These are phyloP conservation scores for Calameuta idolon DNA, from an alignment of 2,888 invertebrate species.

Conservation along the genomic window DNA sequence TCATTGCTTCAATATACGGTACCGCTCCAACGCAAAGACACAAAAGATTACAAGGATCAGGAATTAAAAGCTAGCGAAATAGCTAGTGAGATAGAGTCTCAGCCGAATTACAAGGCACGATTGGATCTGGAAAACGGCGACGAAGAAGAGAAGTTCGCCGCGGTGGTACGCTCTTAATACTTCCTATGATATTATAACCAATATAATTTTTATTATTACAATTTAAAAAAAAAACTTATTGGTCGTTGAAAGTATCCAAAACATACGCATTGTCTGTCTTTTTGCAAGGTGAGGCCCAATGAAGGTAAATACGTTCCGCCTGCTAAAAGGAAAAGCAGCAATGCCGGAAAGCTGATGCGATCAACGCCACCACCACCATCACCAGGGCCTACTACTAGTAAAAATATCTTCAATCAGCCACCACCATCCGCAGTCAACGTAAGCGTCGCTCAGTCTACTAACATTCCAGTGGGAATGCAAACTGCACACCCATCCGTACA, in stretches of 20 bases:
- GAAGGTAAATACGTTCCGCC: slow-evolving; percentile 82
- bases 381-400: slow-evolving; percentile 56
- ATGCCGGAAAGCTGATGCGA: slow-evolving; percentile 75
- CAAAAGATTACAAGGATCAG: slow-evolving; percentile 86
- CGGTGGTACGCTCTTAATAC: slow-evolving; percentile 72
- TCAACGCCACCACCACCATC: slow-evolving; percentile 71
- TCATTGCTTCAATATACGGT: slow-evolving; percentile 93
- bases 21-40: slow-evolving; percentile 85
- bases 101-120: slow-evolving; percentile 83
- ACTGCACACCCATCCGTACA: slow-evolving; percentile 56
- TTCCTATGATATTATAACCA: not conserved
- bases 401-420: slow-evolving; percentile 60
- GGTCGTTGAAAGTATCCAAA: not conserved
- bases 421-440: slow-evolving; percentile 52
- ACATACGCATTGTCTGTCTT: slow-evolving; percentile 2
- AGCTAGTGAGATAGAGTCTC: slow-evolving; percentile 93
- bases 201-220: not conserved
- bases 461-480: slow-evolving; percentile 59
- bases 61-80: slow-evolving; percentile 90
- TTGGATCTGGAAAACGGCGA: slow-evolving; percentile 93
- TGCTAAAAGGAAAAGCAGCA: slow-evolving; percentile 80
- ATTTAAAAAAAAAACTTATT: not conserved
- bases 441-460: slow-evolving; percentile 49
- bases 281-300: slow-evolving; percentile 55
- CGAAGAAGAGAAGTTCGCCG: slow-evolving; percentile 88